Percentiles rank a stretch among this genome's conserved stretches.
These are phyloP conservation scores for Amazona ochrocephala DNA, from an alignment of 2,797 vertebrate genomes.

Conservation along the genomic window DNA sequence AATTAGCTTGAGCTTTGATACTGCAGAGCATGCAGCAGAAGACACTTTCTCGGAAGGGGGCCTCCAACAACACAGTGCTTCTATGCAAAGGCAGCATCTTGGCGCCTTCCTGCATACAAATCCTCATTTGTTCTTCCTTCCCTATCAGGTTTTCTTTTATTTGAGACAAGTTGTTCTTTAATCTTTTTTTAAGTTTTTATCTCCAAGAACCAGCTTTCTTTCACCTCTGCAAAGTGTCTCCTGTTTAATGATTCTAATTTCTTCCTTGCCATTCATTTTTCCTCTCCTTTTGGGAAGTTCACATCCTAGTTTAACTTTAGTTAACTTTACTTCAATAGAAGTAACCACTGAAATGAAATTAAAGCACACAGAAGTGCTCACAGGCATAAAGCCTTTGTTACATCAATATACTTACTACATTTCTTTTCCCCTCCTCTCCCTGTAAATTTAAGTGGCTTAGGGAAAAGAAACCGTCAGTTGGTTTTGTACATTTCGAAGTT, in stretches of 20 bases:
- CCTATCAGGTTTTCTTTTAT: constrained; percentile 11
- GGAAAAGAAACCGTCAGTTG: not conserved
- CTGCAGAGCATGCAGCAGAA: not conserved
- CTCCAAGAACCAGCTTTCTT: constrained; percentile 63
- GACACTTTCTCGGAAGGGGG: not conserved
- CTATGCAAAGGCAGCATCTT: not conserved
- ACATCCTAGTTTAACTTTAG: constrained; percentile 1
- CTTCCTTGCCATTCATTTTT: not conserved
- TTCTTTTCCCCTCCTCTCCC: not conserved
- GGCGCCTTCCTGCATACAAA: rapidly evolving
- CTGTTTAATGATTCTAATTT: constrained; percentile 35
- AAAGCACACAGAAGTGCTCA: constrained; percentile 16
- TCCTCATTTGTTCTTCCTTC: not conserved
- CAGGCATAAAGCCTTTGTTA: constrained; percentile 20
- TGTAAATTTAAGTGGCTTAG: not conserved
- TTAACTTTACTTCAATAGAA: constrained; percentile 12
- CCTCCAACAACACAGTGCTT: not conserved
- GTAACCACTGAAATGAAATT: constrained; percentile 21
- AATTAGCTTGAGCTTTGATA: not conserved
- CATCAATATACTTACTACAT: not conserved
- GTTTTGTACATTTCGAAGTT: not conserved
- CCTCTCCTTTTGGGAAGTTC: not conserved
- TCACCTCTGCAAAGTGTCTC: constrained; percentile 40
- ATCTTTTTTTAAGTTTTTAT: constrained; percentile 63
- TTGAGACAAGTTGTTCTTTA: constrained; percentile 24